phyloP scores from a whole-genome alignment of 2,113 vertebrate genomes.

The Siphamia tubifer region DNA sequence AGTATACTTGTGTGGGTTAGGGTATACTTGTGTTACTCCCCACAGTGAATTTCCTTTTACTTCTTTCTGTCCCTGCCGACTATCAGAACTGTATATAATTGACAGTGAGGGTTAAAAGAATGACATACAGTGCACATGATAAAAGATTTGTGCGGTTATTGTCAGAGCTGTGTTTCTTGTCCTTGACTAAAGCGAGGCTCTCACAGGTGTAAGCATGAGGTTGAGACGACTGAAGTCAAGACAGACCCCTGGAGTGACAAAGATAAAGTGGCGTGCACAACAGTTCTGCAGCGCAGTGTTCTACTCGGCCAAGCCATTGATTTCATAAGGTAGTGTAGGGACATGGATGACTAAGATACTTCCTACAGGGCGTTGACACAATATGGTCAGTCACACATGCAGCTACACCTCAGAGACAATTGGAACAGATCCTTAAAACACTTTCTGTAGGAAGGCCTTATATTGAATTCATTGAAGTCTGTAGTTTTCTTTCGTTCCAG shows the following conservation, averaged over 20 bases:
- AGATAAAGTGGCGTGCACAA: not conserved
- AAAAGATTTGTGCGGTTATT: not conserved
- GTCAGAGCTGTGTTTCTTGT: not conserved
- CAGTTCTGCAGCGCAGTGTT: not conserved
- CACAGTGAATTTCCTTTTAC: conserved; percentile 11
- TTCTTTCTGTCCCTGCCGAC: not conserved
- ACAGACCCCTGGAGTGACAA: not conserved
- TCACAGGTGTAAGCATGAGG: not conserved
- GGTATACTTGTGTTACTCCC: conserved; percentile 12
- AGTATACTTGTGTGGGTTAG: not conserved
- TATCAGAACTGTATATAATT: not conserved
- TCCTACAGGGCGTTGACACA: no score
- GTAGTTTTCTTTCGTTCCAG: no score
- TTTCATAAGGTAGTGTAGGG: not conserved
- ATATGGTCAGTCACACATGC: not conserved
- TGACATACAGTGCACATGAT: not conserved
- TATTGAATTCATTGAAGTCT: no score
- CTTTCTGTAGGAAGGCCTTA: no score
- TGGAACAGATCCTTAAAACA: not conserved
- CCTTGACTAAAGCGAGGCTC: not conserved
- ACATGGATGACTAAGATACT: not conserved
- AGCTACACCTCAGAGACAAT: not conserved
- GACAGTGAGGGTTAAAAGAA: not conserved
- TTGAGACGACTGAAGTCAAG: not conserved
- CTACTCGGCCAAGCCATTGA: not conserved